Evolutionary conservation across 64 coral and sea anemone genomes (phyloP).

Genomic region (Actinia tenebrosa): DNA sequence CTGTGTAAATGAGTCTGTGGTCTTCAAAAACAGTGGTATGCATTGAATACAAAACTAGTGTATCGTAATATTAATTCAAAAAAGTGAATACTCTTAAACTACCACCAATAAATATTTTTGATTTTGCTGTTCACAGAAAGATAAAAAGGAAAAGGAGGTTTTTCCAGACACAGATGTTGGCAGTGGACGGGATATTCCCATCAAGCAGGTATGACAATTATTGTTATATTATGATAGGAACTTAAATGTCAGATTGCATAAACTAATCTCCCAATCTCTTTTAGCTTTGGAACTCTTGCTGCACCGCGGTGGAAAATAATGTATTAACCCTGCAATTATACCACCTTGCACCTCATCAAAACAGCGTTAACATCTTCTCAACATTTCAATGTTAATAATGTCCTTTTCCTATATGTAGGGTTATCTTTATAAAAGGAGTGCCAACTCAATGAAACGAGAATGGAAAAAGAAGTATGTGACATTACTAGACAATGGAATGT

Average conservation of each 20-base stretch:
- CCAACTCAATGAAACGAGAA: constrained; percentile 92
- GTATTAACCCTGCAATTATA: too few relatives aligned
- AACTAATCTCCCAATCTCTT: too few relatives aligned
- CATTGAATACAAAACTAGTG: too few relatives aligned
- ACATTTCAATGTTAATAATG: background rate
- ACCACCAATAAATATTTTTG: background rate
- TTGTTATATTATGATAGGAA: too few relatives aligned
- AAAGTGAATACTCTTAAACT: too few relatives aligned
- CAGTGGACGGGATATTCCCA: constrained; percentile 86
- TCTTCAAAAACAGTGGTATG: too few relatives aligned
- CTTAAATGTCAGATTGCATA: too few relatives aligned
- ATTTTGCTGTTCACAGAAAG: constrained; percentile 56
- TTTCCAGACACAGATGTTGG: constrained; percentile 85
- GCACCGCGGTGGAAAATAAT: too few relatives aligned
- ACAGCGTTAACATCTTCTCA: too few relatives aligned
- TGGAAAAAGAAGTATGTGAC: constrained; percentile 99
- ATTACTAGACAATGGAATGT: constrained; percentile 62
- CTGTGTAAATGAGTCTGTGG: too few relatives aligned
- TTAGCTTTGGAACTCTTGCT: too few relatives aligned
- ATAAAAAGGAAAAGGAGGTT: constrained; percentile 81
- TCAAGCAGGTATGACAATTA: constrained; percentile 70
- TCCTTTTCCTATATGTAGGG: constrained; percentile 47
- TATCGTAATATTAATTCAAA: background rate
- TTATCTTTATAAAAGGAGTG: constrained; percentile 86
- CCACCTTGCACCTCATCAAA: too few relatives aligned